Percentiles rank a stretch among this genome's conserved stretches.
Conservation (phyloP, 2,113 vertebrate genomes). For the Petromus typicus region DNA sequence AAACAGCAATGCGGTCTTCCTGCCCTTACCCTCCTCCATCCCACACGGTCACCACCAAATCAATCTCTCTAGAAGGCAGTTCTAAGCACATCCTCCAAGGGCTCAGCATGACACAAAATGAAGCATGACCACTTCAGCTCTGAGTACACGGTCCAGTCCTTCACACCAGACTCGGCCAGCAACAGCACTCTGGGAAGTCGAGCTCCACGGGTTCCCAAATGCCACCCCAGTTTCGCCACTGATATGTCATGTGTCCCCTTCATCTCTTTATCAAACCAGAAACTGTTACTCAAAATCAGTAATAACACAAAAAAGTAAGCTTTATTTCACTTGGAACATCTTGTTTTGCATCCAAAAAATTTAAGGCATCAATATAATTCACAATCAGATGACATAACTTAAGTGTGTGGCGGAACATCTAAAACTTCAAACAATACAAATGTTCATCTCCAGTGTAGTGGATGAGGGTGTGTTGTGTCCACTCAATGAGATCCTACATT, state of each 20-base stretch:
- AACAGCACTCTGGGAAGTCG: not conserved
- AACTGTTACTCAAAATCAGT: constrained; percentile 15
- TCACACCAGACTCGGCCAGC: not conserved
- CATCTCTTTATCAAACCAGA: not conserved
- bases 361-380: not conserved
- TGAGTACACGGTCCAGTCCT: not conserved
- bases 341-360: constrained; percentile 25
- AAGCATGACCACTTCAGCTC: not conserved
- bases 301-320: not conserved
- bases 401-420: not conserved
- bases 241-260: not conserved
- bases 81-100: not conserved
- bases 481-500: not conserved
- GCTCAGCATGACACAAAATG: not conserved
- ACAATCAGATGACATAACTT: not conserved
- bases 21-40: not conserved
- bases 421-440: not conserved
- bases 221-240: not conserved
- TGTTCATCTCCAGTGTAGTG: not conserved
- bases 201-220: not conserved
- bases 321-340: not conserved
- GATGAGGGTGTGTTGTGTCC: not conserved
- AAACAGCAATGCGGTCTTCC: not conserved
- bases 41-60: not conserved
- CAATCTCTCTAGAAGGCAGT: not conserved